A percentile compares a stretch with the other conserved stretches of the same genome.
Evolutionary conservation across 30 jellyfish, hydroid and myxozoan genomes (phyloP).

Genomic region (Chrysaora quinquecirrha): DNA sequence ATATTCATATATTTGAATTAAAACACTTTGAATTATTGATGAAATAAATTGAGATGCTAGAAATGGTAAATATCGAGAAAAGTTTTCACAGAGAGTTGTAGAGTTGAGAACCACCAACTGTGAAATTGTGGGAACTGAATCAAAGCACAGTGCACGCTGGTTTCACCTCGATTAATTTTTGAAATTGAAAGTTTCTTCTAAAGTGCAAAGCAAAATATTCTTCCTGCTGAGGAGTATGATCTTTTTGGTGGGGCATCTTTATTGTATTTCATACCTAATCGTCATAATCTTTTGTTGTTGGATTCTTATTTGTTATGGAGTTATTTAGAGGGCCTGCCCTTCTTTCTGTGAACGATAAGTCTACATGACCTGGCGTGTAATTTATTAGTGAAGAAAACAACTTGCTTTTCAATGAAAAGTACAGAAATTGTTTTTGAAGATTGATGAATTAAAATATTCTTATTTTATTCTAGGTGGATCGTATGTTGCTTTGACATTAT

Average conservation of each 20-base stretch:
- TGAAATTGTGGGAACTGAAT: not conserved
- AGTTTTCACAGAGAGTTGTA: no score
- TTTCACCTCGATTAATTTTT: not conserved
- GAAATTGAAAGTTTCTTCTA: no score
- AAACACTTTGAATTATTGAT: no score
- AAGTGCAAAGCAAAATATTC: not conserved
- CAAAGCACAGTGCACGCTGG: not conserved
- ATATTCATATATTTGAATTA: no score
- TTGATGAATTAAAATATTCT: slow-evolving; percentile 16
- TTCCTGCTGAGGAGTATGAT: not conserved
- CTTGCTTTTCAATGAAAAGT: not conserved
- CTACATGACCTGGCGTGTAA: no score
- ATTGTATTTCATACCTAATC: not conserved
- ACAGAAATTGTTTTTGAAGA: not conserved
- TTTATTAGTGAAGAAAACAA: no score
- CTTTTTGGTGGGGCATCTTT: not conserved
- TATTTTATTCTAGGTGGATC: slow-evolving; percentile 84
- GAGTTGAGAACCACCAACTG: no score
- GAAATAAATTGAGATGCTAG: no score
- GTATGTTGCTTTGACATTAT: slow-evolving; percentile 91
- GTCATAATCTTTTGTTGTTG: not conserved
- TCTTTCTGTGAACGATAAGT: no score
- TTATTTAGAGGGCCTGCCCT: no score
- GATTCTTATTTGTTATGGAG: no score
- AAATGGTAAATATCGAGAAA: no score